Conservation (phyloP, 2,888 invertebrate genomes). For the Phoenoteleia sp. region DNA sequence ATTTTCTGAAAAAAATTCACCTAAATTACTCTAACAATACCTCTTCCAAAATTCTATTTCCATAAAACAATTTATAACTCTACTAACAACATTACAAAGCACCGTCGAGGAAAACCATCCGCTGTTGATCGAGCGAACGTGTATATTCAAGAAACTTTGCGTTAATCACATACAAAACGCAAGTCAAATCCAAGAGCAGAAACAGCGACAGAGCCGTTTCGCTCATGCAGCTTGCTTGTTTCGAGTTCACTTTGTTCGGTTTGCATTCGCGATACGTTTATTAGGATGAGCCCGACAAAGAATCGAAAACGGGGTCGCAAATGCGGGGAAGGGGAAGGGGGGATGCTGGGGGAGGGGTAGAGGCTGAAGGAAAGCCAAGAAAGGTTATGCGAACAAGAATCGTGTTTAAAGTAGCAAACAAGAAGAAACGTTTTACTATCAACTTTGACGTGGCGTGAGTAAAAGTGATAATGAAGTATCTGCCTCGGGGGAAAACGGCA, state of each 20-base stretch:
- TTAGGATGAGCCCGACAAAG: constrained; percentile 31
- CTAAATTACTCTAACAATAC: too few species aligned
- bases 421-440: constrained; percentile 59
- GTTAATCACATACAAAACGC: constrained; percentile 14
- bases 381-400: neutral
- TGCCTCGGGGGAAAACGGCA: constrained; percentile 61
- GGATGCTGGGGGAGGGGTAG: neutral
- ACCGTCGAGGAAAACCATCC: neutral
- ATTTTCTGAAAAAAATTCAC: too few species aligned
- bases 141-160: too few species aligned
- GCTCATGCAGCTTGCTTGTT: constrained; percentile 16
- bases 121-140: constrained; percentile 16
- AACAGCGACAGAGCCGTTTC: constrained; percentile 19
- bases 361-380: neutral
- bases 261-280: constrained; percentile 41
- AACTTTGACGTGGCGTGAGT: constrained; percentile 56
- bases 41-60: too few species aligned
- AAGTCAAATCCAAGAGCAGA: constrained; percentile 30
- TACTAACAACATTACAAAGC: too few species aligned
- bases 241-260: constrained; percentile 22
- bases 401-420: constrained; percentile 49
- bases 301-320: too few species aligned
- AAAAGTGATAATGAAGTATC: constrained; percentile 71
- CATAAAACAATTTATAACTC: too few species aligned
- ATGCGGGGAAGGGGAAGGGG: too few species aligned